phyloP scores from a whole-genome alignment of 2,113 vertebrate genomes.

The Aegotheles bennettii region DNA sequence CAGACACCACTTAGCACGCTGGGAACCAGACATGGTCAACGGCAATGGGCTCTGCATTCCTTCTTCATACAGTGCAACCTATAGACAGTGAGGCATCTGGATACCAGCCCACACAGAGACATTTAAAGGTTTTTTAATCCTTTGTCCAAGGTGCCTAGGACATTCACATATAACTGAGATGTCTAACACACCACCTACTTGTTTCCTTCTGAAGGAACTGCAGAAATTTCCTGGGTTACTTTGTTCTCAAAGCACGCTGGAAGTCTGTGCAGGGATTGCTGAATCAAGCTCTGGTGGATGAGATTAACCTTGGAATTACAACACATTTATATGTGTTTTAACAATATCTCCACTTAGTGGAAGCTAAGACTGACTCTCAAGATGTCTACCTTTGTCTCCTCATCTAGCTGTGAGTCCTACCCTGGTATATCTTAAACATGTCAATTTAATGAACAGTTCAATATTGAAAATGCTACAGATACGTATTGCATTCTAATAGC shows the following conservation, averaged over 20 bases:
- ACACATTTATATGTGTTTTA: neutral
- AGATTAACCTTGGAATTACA: neutral
- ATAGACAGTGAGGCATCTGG: fast-evolving
- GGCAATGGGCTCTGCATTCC: neutral
- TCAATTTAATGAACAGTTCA: neutral
- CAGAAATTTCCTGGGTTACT: neutral
- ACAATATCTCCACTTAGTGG: neutral
- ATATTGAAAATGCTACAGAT: neutral
- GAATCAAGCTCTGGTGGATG: neutral
- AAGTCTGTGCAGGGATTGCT: neutral
- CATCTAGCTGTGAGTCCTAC: neutral
- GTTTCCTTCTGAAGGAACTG: neutral
- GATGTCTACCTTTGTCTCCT: neutral
- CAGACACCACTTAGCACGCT: neutral
- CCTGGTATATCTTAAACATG: neutral
- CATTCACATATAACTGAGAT: neutral
- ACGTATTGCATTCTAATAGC: neutral
- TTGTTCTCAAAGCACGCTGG: neutral
- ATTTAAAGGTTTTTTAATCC: neutral
- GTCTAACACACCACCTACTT: neutral
- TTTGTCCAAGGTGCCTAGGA: neutral
- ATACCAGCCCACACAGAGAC: fast-evolving
- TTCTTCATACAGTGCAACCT: neutral
- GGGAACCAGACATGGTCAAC: fast-evolving
- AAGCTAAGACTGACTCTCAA: neutral